Evolutionary conservation across 1,140 invertebrate species (phyloP).

Genomic region (Tetragnatha versicolor): DNA sequence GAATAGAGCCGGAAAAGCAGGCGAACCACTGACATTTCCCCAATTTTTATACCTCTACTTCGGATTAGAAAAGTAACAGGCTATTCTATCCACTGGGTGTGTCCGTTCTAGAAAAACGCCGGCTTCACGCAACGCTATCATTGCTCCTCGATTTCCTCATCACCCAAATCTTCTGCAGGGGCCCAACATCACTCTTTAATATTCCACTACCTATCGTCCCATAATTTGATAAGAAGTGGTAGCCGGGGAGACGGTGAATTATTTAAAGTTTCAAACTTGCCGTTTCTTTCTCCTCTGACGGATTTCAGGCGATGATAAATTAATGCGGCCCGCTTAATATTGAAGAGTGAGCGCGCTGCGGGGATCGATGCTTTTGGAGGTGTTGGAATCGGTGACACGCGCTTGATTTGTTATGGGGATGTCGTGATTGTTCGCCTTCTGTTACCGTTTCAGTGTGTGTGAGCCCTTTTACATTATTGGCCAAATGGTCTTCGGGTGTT

Average conservation of each 20-base stretch:
- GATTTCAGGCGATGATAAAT: slow-evolving; percentile 9
- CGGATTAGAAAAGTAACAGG: slow-evolving; percentile 50
- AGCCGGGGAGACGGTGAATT: slow-evolving; percentile 34
- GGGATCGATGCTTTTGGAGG: no score
- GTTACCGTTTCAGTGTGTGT: no score
- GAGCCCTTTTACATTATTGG: no score
- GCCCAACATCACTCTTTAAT: slow-evolving; percentile 34
- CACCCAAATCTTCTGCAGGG: slow-evolving; percentile 22
- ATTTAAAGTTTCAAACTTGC: slow-evolving; percentile 42
- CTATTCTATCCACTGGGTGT: slow-evolving; percentile 31
- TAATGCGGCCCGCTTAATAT: slow-evolving; percentile 14
- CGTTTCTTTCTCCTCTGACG: slow-evolving; percentile 13
- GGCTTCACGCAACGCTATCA: slow-evolving; percentile 48
- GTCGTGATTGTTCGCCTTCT: no score
- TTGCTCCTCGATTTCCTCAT: slow-evolving; percentile 19
- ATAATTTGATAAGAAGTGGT: slow-evolving; percentile 46
- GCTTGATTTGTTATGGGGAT: no score
- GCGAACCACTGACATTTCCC: slow-evolving; percentile 35
- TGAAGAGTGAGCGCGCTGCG: not conserved
- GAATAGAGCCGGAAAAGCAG: not conserved
- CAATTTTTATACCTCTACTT: slow-evolving; percentile 46
- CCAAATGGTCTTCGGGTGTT: no score
- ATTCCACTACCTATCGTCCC: slow-evolving; percentile 24
- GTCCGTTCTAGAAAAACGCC: slow-evolving; percentile 25
- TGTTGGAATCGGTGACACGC: no score